Evolutionary conservation across 2,888 invertebrate species (phyloP), one percentile per base, ranked within the genome.

Genomic region (Automeris io): DNA sequence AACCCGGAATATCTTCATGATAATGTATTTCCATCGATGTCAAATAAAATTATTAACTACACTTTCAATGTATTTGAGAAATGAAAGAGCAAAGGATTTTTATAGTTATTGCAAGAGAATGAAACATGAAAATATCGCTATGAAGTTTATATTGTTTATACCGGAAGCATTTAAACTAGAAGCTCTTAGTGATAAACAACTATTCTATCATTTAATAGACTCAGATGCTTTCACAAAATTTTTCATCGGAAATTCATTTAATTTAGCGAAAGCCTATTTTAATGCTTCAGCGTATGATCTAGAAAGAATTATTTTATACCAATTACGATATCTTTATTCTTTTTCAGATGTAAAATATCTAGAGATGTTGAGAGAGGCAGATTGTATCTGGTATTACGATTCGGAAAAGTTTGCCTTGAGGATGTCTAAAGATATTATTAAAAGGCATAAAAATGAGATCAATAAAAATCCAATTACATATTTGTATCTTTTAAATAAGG

Each of bases 11-110:
- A 70, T 43, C 59, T 81, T 2, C 59, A 73, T 9, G 32, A 54
- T 0, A 52, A 73, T 26, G 46, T 80, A 16, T 73, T 80, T 41
- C 72, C 80, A 3, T 50, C 42, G 1, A 78, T 79, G 74, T 76
- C 81, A 2, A 35, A 45, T 2, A 75, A 71, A 59, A 38, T 44
- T 72, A 16, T 44, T 81, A 5, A 48, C 52, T 8, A 45, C 50
- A 1, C 54, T 73, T 42, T 60, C 70, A 1, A 42, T 42, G 2
- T 23, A 68, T 32, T 13, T 79, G 2, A 62, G 43, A 40, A 54
- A 61, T 46, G 54, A 61, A 46, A 60, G 74, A 38, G 51, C 61
- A 7, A 41, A 42, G 6, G 35, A 38, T 5, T 81, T 79, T 45
- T 71, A 60, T 37, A 51, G 57, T 7, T 78, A 72, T 42, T 77